Conservation (phyloP, 2,797 vertebrate species). For the Lagodon rhomboides region DNA sequence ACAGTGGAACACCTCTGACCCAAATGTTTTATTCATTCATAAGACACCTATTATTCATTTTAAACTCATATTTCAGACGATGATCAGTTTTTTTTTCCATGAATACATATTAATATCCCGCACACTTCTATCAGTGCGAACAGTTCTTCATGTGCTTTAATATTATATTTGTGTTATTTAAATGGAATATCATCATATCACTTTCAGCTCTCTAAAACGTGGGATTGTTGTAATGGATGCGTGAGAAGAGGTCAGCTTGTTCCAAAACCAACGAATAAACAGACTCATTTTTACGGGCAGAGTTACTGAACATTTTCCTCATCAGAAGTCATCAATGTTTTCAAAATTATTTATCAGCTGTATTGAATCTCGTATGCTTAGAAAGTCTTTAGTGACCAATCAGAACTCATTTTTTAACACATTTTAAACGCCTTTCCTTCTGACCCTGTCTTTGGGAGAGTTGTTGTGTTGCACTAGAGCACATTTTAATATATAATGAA, state of each 20-base stretch:
- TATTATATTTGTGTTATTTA: constrained; percentile 42
- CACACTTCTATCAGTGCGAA: constrained; percentile 28
- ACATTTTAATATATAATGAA: background rate
- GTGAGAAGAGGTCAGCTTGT: background rate
- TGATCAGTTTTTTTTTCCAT: constrained; percentile 81
- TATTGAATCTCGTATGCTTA: background rate
- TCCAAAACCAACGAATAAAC: background rate
- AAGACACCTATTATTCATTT: constrained; percentile 87
- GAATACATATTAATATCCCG: constrained; percentile 54
- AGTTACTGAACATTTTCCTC: background rate
- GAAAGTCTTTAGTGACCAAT: background rate
- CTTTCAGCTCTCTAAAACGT: background rate
- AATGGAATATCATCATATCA: constrained; percentile 39
- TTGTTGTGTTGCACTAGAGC: background rate
- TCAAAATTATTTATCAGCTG: background rate
- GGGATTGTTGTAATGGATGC: background rate
- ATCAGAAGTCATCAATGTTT: background rate
- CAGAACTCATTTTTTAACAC: background rate
- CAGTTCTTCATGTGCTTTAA: constrained; percentile 28
- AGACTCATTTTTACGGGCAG: background rate
- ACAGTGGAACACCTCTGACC: constrained; percentile 88
- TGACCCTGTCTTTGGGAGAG: background rate
- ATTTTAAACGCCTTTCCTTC: background rate
- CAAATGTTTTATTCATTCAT: constrained; percentile 94
- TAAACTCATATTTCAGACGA: constrained; percentile 88